A percentile compares a stretch with the other conserved stretches of the same genome.
Evolutionary conservation across 2,888 invertebrate genomes (phyloP).

Genomic region (Cremastobaeus sp.): DNA sequence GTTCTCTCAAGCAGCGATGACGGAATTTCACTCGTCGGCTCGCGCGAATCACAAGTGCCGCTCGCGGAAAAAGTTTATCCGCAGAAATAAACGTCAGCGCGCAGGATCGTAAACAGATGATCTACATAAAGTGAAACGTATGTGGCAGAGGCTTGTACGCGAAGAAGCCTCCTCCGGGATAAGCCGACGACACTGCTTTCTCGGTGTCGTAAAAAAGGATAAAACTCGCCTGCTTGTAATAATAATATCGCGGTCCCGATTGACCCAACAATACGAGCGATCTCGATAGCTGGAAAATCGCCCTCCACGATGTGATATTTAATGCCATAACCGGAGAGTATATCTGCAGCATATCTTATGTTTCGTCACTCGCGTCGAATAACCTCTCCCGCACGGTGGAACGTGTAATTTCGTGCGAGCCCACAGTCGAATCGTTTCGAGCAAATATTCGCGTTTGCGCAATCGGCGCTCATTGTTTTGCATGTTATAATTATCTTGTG

Average conservation of each 20-base stretch:
- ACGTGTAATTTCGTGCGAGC: conserved; percentile 35
- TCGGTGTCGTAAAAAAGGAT: conserved; percentile 9
- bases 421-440: conserved; percentile 27
- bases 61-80: no score
- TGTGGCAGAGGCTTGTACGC: no score
- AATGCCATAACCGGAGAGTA: conserved; percentile 38
- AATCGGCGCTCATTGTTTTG: conserved; percentile 44
- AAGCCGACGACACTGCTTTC: no score
- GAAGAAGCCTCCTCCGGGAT: no score
- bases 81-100: no score
- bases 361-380: conserved; percentile 39
- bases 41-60: no score
- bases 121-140: no score
- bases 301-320: conserved; percentile 35
- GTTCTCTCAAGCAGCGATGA: conserved; percentile 2
- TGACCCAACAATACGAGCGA: conserved; percentile 37
- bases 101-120: no score
- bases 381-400: conserved; percentile 14
- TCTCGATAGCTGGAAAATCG: conserved; percentile 30
- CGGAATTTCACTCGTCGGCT: conserved; percentile 26
- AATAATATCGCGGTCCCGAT: conserved; percentile 32
- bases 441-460: conserved; percentile 41
- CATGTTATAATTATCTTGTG: conserved; percentile 48
- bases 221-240: conserved; percentile 26
- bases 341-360: conserved; percentile 34